Evolutionary conservation across 2,888 invertebrate genomes (phyloP).

Genomic region (Cephus pygmeus): DNA sequence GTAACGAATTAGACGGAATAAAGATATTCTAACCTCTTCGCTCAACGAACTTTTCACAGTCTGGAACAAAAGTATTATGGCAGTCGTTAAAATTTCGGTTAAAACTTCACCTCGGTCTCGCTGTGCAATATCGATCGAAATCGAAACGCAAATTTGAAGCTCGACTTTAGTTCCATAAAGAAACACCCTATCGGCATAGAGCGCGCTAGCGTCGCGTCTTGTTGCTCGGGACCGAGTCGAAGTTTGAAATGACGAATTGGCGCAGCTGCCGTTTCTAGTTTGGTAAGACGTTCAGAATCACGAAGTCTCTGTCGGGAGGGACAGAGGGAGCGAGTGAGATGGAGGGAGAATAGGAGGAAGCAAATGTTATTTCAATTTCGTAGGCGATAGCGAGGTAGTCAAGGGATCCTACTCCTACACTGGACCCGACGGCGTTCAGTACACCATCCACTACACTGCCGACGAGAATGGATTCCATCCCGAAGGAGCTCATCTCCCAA

Average conservation of each 20-base stretch:
- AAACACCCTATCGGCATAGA: background rate
- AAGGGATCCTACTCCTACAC: slow-evolving; percentile 20
- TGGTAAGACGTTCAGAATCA: background rate
- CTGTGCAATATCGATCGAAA: background rate
- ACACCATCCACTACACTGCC: slow-evolving; percentile 20
- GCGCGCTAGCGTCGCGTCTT: background rate
- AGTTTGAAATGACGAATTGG: background rate
- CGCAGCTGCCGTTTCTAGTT: background rate
- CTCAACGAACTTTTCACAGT: background rate
- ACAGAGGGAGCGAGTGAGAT: background rate
- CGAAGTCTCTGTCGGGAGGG: background rate
- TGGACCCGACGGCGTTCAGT: slow-evolving; percentile 17
- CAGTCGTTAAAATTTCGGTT: background rate
- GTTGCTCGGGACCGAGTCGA: background rate
- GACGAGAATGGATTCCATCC: slow-evolving; percentile 20
- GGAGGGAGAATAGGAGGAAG: background rate
- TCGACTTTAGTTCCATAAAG: background rate
- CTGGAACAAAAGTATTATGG: background rate
- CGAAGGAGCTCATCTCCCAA: slow-evolving; percentile 21
- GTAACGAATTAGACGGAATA: background rate
- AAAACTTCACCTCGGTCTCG: background rate
- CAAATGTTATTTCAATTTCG: background rate
- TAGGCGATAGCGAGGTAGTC: slow-evolving; percentile 16
- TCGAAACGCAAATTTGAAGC: background rate
- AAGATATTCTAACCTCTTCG: background rate